A percentile compares a stretch with the other conserved stretches of the same genome.
phyloP scores from a whole-genome alignment of 35 echinoderm and acorn worm species.

The Anneissia japonica region DNA sequence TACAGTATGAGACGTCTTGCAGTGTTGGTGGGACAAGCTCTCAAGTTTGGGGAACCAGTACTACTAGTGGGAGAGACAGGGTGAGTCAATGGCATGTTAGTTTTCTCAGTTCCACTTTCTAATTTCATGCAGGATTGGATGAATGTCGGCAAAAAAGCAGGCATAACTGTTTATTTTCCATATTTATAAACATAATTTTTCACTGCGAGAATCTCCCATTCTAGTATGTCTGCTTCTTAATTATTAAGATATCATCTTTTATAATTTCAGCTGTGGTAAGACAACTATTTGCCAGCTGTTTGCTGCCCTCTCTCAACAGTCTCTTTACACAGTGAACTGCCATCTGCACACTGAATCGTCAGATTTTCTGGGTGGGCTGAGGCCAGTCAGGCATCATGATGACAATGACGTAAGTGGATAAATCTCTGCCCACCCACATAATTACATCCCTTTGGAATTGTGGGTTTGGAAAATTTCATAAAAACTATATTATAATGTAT shows the following conservation, averaged over 20 bases:
- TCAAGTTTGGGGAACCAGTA: slow-evolving; percentile 83
- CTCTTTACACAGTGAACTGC: slow-evolving; percentile 90
- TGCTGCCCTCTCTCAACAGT: slow-evolving; percentile 66
- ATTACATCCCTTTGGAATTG: no score
- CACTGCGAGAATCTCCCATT: no score
- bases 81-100: no score
- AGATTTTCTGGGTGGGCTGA: slow-evolving; percentile 84
- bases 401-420: slow-evolving; percentile 52
- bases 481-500: no score
- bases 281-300: slow-evolving; percentile 94
- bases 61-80: slow-evolving; percentile 92
- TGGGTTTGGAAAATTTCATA: no score
- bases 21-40: slow-evolving; percentile 77
- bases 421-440: no score
- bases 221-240: no score
- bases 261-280: slow-evolving; percentile 87
- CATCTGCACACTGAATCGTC: slow-evolving; percentile 95
- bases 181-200: background rate
- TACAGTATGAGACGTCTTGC: slow-evolving; percentile 62
- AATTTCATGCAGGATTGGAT: no score
- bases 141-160: background rate
- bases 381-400: slow-evolving; percentile 72
- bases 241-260: no score
- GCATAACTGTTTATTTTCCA: background rate
- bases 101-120: no score